Percentiles rank a stretch among this genome's conserved stretches.
phyloP scores from a whole-genome alignment of 2,888 invertebrate species.

The Cantharis nigra region DNA sequence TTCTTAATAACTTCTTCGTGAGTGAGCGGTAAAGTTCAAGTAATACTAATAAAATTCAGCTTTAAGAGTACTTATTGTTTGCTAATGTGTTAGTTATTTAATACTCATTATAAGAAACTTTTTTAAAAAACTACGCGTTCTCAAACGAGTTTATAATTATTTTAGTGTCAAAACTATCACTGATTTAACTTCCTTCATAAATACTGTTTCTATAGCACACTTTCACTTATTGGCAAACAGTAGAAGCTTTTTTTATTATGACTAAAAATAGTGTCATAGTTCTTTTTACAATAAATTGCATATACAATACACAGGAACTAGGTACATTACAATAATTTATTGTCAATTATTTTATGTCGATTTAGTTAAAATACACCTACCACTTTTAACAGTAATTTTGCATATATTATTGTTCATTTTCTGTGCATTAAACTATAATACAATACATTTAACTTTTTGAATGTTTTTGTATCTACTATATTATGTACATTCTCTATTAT shows the following conservation, averaged over 20 bases:
- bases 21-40: conserved; percentile 3
- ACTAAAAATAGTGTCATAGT: neutral
- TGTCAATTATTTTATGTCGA: neutral
- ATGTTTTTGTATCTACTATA: no score
- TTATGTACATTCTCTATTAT: neutral
- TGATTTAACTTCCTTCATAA: neutral
- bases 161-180: neutral
- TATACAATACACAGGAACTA: neutral
- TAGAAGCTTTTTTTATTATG: neutral
- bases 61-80: conserved; percentile 9
- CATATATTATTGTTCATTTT: neutral
- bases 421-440: no score
- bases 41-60: conserved; percentile 3
- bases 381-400: neutral
- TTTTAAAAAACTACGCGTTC: neutral
- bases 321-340: neutral
- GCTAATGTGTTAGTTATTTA: neutral
- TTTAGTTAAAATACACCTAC: neutral
- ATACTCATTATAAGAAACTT: neutral
- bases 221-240: neutral
- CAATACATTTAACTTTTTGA: no score
- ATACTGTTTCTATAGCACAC: neutral
- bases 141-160: neutral
- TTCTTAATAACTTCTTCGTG: conserved; percentile 1
- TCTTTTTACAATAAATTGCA: neutral